These are phyloP conservation scores for Apis mellifera DNA, from an alignment of 1,140 invertebrate species.

Conservation along the genomic window Amel_HAv3.1 CM009944.2:3238501-3239000, in stretches of 20 bases:
- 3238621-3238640: background rate
- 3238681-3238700: slow-evolving; percentile 25
- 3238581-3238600: slow-evolving; percentile 39
- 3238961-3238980: too few relatives aligned
- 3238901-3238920: background rate
- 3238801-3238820: slow-evolving; percentile 15
- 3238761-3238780: background rate
- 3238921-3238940: too few relatives aligned
- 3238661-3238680: background rate
- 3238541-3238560: slow-evolving; percentile 40
- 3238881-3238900: background rate
- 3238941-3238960: background rate
- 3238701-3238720: slow-evolving; percentile 33
- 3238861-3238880: background rate
- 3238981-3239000: too few relatives aligned
- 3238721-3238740: slow-evolving; percentile 29
- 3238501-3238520: slow-evolving; percentile 13
- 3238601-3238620: slow-evolving; percentile 35
- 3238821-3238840: background rate
- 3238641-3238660: background rate
- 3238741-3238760: slow-evolving; percentile 37
- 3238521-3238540: background rate
- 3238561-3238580: slow-evolving; percentile 41
- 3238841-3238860: background rate
- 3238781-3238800: background rate